phyloP scores from a whole-genome alignment of 2,888 invertebrate genomes.

The Drosophila algonquin region DNA sequence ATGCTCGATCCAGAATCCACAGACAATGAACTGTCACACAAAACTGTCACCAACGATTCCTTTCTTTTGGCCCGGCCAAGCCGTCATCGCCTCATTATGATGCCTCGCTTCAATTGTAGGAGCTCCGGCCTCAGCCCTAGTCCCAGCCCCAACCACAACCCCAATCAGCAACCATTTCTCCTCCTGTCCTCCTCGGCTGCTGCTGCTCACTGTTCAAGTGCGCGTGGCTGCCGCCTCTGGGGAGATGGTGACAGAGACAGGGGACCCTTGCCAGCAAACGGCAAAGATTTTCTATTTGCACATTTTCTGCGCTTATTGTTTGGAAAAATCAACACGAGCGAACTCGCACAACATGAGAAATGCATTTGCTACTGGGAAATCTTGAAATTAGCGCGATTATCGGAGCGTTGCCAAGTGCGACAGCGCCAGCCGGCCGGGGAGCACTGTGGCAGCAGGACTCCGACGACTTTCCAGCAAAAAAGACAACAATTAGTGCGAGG shows the following conservation, averaged over 20 bases:
- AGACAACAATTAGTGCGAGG: constrained; percentile 59
- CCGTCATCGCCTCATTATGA: constrained; percentile 16
- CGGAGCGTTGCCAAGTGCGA: constrained; percentile 75
- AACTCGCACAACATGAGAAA: constrained; percentile 50
- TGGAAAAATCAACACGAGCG: constrained; percentile 73
- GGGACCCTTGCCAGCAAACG: constrained; percentile 22
- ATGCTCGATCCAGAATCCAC: constrained; percentile 1
- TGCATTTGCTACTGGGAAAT: constrained; percentile 82
- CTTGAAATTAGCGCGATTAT: constrained; percentile 84
- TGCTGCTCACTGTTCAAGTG: constrained; percentile 68
- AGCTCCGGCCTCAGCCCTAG: constrained; percentile 4
- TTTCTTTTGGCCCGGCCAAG: constrained; percentile 39
- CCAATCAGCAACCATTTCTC: not conserved
- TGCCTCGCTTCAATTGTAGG: not conserved
- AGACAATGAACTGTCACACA: constrained; percentile 38
- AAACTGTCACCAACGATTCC: constrained; percentile 42
- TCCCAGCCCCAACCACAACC: constrained; percentile 16
- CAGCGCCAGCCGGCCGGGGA: not conserved
- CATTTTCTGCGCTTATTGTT: constrained; percentile 75
- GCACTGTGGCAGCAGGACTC: constrained; percentile 2
- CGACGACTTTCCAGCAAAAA: constrained; percentile 33
- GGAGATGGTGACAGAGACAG: constrained; percentile 57
- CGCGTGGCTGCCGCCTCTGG: constrained; percentile 69
- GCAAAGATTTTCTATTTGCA: constrained; percentile 67
- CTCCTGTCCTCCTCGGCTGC: not conserved